Conservation (phyloP, 1,140 invertebrate genomes). For the Aethina tumida region DNA sequence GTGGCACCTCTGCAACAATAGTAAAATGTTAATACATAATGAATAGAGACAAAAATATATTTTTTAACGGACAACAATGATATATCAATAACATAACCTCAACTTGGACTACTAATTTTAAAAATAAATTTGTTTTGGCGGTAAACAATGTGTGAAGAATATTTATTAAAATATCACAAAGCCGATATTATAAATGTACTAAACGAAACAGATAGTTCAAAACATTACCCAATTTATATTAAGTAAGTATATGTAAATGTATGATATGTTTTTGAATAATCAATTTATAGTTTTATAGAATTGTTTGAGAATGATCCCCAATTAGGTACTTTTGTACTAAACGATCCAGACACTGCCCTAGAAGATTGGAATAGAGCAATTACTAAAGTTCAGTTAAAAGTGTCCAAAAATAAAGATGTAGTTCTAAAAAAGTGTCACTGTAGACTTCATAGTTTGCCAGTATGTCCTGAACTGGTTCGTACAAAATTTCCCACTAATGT, state of each 20-base stretch:
- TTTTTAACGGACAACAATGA: too few species aligned
- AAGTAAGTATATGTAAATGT: slow-evolving; percentile 34
- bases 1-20: too few species aligned
- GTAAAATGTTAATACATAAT: too few species aligned
- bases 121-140: too few species aligned
- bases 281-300: slow-evolving; percentile 48
- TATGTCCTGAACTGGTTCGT: slow-evolving; percentile 47
- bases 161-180: slow-evolving; percentile 22
- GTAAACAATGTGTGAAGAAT: slow-evolving; percentile 28
- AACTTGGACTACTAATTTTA: too few species aligned
- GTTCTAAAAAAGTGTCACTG: slow-evolving; percentile 60
- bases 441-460: slow-evolving; percentile 46
- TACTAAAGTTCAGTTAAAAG: slow-evolving; percentile 45
- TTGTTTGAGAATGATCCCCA: slow-evolving; percentile 48
- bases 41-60: too few species aligned
- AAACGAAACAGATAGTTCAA: slow-evolving; percentile 29
- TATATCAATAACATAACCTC: too few species aligned
- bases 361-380: slow-evolving; percentile 52
- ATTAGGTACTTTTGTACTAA: slow-evolving; percentile 46
- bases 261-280: slow-evolving; percentile 12
- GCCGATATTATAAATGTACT: slow-evolving; percentile 39
- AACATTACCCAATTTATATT: slow-evolving; percentile 38
- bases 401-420: slow-evolving; percentile 25
- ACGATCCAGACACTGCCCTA: slow-evolving; percentile 43
- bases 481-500: slow-evolving; percentile 52